Conservation (phyloP, 1,140 invertebrate species). For the Armadillidium nasatum region DNA sequence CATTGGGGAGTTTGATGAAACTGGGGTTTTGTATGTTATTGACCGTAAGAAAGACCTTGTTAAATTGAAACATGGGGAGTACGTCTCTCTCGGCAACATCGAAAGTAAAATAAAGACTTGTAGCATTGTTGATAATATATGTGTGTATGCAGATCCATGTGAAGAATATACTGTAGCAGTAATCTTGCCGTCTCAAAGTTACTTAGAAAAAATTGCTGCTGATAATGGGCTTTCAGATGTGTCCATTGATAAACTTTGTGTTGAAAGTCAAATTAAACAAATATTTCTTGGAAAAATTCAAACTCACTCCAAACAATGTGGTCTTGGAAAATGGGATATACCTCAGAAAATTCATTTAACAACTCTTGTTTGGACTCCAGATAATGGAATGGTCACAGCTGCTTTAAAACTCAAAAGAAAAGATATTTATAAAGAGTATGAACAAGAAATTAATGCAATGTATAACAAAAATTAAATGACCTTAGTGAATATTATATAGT, state of each 20-base stretch:
- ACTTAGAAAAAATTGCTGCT: slow-evolving; percentile 44
- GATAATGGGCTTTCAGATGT: slow-evolving; percentile 43
- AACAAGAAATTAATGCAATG: slow-evolving; percentile 84
- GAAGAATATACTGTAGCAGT: slow-evolving; percentile 54
- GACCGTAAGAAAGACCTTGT: slow-evolving; percentile 61
- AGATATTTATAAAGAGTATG: slow-evolving; percentile 87
- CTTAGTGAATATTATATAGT: no score
- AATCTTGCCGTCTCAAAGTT: slow-evolving; percentile 51
- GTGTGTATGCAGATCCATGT: slow-evolving; percentile 50
- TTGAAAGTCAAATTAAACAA: slow-evolving; percentile 47
- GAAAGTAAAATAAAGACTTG: slow-evolving; percentile 56
- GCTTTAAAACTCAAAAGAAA: slow-evolving; percentile 95
- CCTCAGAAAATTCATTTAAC: slow-evolving; percentile 84
- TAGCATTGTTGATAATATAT: slow-evolving; percentile 55
- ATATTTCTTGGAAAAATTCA: slow-evolving; percentile 44
- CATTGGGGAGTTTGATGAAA: slow-evolving; percentile 58
- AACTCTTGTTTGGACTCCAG: slow-evolving; percentile 89
- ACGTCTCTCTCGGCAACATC: slow-evolving; percentile 55
- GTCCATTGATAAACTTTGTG: slow-evolving; percentile 48
- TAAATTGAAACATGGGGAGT: slow-evolving; percentile 59
- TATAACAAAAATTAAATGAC: slow-evolving; percentile 55
- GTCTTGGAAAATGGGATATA: slow-evolving; percentile 83
- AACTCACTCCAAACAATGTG: slow-evolving; percentile 48
- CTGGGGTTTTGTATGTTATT: slow-evolving; percentile 59
- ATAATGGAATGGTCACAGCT: slow-evolving; percentile 91